Evolutionary conservation across 2,797 vertebrate genomes (phyloP).

Genomic region (Falco naumanni): DNA sequence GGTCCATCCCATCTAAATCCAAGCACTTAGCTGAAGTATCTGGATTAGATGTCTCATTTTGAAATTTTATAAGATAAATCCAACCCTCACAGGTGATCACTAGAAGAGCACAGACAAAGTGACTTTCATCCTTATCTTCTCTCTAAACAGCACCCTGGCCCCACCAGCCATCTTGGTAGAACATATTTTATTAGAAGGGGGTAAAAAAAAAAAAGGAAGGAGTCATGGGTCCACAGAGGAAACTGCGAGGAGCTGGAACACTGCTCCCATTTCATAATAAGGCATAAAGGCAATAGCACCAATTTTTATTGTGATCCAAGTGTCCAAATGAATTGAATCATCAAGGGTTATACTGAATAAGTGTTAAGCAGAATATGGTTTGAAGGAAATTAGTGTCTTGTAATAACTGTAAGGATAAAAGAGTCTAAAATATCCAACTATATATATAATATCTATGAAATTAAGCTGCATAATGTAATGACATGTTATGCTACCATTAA

Average conservation of each 20-base stretch:
- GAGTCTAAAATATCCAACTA: slow-evolving; percentile 76
- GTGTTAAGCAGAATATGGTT: slow-evolving; percentile 74
- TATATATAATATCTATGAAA: slow-evolving; percentile 81
- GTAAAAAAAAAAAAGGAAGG: not conserved
- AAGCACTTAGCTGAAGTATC: not conserved
- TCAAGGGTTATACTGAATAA: slow-evolving; percentile 72
- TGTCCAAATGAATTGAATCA: slow-evolving; percentile 63
- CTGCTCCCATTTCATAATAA: not conserved
- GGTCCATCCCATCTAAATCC: not conserved
- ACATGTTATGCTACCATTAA: slow-evolving; percentile 83
- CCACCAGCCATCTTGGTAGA: not conserved
- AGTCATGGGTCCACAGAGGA: not conserved
- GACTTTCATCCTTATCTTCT: not conserved
- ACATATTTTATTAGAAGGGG: not conserved
- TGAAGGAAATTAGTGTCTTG: slow-evolving; percentile 76
- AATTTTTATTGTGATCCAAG: slow-evolving; percentile 31
- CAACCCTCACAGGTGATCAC: not conserved
- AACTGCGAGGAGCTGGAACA: not conserved
- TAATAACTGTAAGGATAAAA: slow-evolving; percentile 78
- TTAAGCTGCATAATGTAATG: slow-evolving; percentile 82
- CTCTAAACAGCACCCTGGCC: not conserved
- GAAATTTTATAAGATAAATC: not conserved
- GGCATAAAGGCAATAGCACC: not conserved
- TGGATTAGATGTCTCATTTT: not conserved
- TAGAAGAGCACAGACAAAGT: not conserved